Evolutionary conservation across 2,888 invertebrate genomes (phyloP), one percentile per base, ranked within the genome.

Genomic region (Emmelina monodactyla): DNA sequence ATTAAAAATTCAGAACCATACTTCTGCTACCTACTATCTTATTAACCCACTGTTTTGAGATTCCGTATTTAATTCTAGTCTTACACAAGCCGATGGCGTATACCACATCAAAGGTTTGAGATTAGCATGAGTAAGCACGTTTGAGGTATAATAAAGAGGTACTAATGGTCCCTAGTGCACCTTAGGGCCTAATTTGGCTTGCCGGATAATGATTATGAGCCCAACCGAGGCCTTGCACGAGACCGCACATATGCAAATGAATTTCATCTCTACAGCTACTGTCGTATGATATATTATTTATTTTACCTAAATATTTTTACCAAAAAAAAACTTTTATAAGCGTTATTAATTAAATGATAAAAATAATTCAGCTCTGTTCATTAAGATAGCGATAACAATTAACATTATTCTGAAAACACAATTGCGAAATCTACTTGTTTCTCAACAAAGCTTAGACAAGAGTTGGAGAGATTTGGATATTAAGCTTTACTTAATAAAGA

Each of bases 161-260:
- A 54, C 63, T 67, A 62, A 66, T 62, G 62, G 69, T 58, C 56
- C 57, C 58, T 66, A 68, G 60, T 62, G 61, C 61, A 75, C 78
- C 75, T 75, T 67, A 75, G 78, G 73, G 78, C 69, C 71, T 70
- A 75, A 78, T 78, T 70, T 70, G 44, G 61, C 62, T 56, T 66
- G 64, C 64, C 66, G 55, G 55, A 59, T 76, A 75, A 73, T 76
- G 66, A 72, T 73, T 71, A 72, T 71, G 65, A 70, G 64, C 54
- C 55, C 58, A 55, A 53, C 55, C 50, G 47, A 49, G 51, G 52
- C 55, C 53, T 56, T 54, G 55, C 51, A 51, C 53, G 55, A 50
- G 59, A 66, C 67, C 67, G 58, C 66, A 72, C n/a, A 67, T 75
- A 78, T 76, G 76, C 69, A 75, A 78, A 78, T 79, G 66, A 67